Conservation (phyloP, 1,140 invertebrate genomes). For the Cecropterus lyciades region DNA sequence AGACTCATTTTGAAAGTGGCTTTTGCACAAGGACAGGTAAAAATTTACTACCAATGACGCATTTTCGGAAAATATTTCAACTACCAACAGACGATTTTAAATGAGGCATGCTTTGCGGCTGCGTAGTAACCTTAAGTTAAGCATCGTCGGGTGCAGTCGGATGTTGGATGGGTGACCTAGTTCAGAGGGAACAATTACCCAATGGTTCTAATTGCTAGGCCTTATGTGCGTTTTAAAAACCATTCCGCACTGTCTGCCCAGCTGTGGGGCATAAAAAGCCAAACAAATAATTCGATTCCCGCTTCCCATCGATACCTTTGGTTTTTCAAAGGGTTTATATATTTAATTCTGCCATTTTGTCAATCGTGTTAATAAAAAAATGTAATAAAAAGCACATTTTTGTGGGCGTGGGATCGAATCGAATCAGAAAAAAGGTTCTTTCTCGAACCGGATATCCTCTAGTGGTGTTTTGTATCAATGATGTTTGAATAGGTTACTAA, state of each 20-base stretch:
- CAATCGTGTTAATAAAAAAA: constrained; percentile 43
- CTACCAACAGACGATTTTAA: too few species aligned
- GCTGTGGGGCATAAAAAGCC: too few species aligned
- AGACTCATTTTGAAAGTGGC: constrained; percentile 23
- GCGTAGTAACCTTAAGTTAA: too few species aligned
- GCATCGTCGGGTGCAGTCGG: too few species aligned
- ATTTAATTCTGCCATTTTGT: constrained; percentile 53
- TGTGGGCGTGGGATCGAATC: constrained; percentile 40
- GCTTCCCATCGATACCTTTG: constrained; percentile 41
- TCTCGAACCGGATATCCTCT: constrained; percentile 46
- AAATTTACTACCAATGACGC: constrained; percentile 9
- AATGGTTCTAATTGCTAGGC: too few species aligned
- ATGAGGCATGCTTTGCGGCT: too few species aligned
- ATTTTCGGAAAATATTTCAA: constrained; percentile 28
- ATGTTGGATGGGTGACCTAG: too few species aligned
- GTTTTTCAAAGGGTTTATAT: constrained; percentile 38
- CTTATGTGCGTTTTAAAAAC: too few species aligned
- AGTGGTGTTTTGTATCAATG: constrained; percentile 38
- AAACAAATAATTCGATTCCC: constrained; percentile 43
- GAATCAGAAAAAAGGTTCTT: constrained; percentile 2
- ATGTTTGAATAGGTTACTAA: constrained; percentile 36
- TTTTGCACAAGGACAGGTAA: constrained; percentile 54
- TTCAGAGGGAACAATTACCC: too few species aligned
- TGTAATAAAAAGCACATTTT: constrained; percentile 28
- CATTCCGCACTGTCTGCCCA: too few species aligned